A percentile compares a stretch with the other conserved stretches of the same genome.
These are phyloP conservation scores for Boleophthalmus pectinirostris DNA, from an alignment of 2,113 vertebrate genomes.

Conservation along the genomic window DNA sequence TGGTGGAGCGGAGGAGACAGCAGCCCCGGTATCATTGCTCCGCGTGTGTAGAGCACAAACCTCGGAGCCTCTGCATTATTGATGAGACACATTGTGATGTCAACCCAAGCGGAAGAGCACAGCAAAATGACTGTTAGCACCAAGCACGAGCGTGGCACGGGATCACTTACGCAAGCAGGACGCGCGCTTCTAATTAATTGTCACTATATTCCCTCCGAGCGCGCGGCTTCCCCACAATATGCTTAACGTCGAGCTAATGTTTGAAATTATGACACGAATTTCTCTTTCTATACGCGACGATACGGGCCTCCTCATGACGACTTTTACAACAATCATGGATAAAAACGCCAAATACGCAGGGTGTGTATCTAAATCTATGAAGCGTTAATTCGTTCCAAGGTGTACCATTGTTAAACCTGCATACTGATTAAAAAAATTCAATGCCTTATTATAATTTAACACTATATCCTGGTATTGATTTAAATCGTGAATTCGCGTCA, in stretches of 20 bases:
- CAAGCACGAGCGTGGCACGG: constrained; percentile 42
- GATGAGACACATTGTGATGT: constrained; percentile 75
- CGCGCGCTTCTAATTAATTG: constrained; percentile 67
- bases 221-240: constrained; percentile 22
- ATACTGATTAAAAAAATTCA: not conserved
- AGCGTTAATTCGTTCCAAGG: no score
- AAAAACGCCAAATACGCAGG: not conserved
- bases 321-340: not conserved
- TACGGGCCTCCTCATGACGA: no score
- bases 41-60: constrained; percentile 54
- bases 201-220: constrained; percentile 58
- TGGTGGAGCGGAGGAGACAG: not conserved
- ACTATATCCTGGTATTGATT: not conserved
- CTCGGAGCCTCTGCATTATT: constrained; percentile 71
- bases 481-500: not conserved
- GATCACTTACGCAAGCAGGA: constrained; percentile 64
- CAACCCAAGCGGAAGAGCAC: constrained; percentile 69
- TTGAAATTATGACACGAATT: no score
- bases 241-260: no score
- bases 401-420: no score
- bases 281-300: no score
- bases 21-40: constrained; percentile 49
- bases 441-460: not conserved
- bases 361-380: no score
- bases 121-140: constrained; percentile 70